Evolutionary conservation across 2,113 vertebrate species (phyloP), one percentile per base, ranked within the genome.

Genomic region (Macrotus californicus): DNA sequence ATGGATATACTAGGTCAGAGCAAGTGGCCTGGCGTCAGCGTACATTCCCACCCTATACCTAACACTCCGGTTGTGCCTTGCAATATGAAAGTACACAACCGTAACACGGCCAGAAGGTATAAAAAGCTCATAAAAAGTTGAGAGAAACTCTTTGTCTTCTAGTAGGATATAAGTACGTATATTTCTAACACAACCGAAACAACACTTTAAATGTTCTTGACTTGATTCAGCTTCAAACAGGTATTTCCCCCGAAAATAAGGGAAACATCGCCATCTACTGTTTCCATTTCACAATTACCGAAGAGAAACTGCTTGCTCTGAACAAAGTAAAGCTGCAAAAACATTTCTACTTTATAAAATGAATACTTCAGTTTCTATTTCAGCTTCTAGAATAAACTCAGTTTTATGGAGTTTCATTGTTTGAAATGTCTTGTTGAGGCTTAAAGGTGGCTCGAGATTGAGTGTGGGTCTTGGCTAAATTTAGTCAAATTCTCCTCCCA

Each of bases 251-350:
- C 70, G 8, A 80, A 90, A 41, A 66, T 70, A 82, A 72, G 64
- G 29, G 7, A 95, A 95, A 96, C 82, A 93, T 8, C 22, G 96
- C 96, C 97, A 97, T 76, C 97, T 97, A 48, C 95, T 70, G 97
- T 26, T 93, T 39, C 7, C 15, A 6, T 31, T 76, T 69, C 48
- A 39, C 66, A 85, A 16, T 50, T 6, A 6, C 77, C 0, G 4
- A 14, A 16, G 13, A 91, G 54, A 89, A 81, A 77, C 9, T 2
- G n/a, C 66, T 81, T n/a, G 11, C 26, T 52, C 43, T 79, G 22
- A 29, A 61, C 10, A 73, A 70, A 69, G 10, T 34, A 66, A 69
- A 69, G 10, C 43, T 34, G 14, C 10, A 16, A 19, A 56, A 87
- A 70, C 15, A 36, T 48, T 66, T 43, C 70, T 41, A 31, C 29